Evolutionary conservation across 2,113 vertebrate species (phyloP).

Genomic region (Pampusana beccarii): DNA sequence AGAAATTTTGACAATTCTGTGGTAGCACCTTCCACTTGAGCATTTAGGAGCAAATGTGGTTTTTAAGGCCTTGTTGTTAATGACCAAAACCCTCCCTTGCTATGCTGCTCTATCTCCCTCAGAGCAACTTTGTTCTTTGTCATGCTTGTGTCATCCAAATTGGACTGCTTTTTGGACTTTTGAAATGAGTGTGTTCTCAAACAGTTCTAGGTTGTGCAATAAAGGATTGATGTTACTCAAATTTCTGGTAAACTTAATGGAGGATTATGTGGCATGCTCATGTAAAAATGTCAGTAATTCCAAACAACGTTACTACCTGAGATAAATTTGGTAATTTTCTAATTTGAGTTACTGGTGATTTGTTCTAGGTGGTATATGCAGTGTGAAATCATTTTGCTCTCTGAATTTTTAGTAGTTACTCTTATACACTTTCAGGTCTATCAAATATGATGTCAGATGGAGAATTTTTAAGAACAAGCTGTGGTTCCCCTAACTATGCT

Average conservation of each 20-base stretch:
- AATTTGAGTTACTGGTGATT: background rate
- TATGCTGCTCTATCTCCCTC: background rate
- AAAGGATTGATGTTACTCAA: background rate
- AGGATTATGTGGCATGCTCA: background rate
- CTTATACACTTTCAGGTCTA: conserved; percentile 83
- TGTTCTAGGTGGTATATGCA: background rate
- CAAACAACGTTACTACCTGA: background rate
- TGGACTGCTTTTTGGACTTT: background rate
- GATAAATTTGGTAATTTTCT: background rate
- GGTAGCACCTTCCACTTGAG: background rate
- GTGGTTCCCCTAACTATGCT: conserved; percentile 97
- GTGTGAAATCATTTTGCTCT: background rate
- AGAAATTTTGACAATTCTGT: background rate
- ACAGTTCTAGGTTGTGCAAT: background rate
- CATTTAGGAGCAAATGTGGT: background rate
- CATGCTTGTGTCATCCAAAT: background rate
- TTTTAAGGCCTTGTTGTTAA: background rate
- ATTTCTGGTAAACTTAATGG: background rate
- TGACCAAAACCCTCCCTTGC: background rate
- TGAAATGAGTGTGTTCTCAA: background rate
- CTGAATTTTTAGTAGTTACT: conserved; percentile 54
- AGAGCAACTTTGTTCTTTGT: background rate
- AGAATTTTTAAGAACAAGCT: conserved; percentile 97
- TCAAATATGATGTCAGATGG: conserved; percentile 99
- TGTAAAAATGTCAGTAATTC: background rate